Evolutionary conservation across 2,888 invertebrate species (phyloP).

Genomic region (Aspidiotus rigidus): DNA sequence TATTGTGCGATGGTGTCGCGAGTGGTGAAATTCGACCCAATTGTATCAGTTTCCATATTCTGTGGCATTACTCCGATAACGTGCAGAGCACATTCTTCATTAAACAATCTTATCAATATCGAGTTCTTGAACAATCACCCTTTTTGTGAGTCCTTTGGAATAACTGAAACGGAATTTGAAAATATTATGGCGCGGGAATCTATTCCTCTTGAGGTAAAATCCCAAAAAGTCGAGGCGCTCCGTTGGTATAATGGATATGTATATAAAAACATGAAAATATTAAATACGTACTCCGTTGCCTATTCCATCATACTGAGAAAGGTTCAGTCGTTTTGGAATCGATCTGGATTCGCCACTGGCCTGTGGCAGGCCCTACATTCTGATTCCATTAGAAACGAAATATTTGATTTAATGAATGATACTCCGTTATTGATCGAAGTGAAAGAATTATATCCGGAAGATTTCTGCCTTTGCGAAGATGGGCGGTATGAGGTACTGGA

Average conservation of each 20-base stretch:
- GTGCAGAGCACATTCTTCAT: too few species aligned
- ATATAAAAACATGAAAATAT: slow-evolving; percentile 10
- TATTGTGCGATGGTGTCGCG: not conserved
- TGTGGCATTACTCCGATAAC: too few species aligned
- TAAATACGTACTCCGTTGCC: slow-evolving; percentile 11
- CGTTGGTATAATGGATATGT: slow-evolving; percentile 4
- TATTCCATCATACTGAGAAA: slow-evolving; percentile 8
- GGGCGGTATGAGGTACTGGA: not conserved
- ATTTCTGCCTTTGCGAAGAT: not conserved
- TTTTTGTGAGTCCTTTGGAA: too few species aligned
- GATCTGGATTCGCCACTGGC: slow-evolving; percentile 14
- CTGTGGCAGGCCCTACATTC: slow-evolving; percentile 13
- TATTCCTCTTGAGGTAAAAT: too few species aligned
- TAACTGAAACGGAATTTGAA: too few species aligned
- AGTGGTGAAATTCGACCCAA: not conserved
- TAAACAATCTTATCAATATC: too few species aligned
- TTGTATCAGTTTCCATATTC: too few species aligned
- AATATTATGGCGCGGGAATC: too few species aligned
- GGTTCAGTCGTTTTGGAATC: slow-evolving; percentile 7
- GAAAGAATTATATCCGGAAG: slow-evolving; percentile 2
- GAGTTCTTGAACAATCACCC: too few species aligned
- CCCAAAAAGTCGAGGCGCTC: not conserved
- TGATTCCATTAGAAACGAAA: slow-evolving; percentile 14
- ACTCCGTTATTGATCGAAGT: slow-evolving; percentile 1
- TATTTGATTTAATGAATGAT: slow-evolving; percentile 1